Evolutionary conservation across 2,797 vertebrate species (phyloP).

Genomic region (Lutjanus argentimaculatus): DNA sequence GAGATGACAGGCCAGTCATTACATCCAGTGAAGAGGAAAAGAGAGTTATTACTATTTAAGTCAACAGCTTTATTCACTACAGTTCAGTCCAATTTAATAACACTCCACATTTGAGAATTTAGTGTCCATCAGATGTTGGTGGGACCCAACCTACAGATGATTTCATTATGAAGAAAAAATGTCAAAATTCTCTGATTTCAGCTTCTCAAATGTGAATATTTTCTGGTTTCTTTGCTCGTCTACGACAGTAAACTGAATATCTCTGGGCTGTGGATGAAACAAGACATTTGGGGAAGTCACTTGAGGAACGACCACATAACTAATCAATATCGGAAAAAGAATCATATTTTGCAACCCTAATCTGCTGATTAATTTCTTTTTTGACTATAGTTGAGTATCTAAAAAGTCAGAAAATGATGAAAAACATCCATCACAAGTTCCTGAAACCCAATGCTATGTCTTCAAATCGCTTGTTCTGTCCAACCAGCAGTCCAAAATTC

Average conservation of each 20-base stretch:
- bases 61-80: conserved; percentile 9
- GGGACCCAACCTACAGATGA: not conserved
- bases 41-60: not conserved
- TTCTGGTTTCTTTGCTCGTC: too few species aligned
- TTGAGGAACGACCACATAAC: too few species aligned
- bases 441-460: too few species aligned
- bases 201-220: too few species aligned
- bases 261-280: too few species aligned
- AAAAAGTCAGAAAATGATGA: too few species aligned
- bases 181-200: too few species aligned
- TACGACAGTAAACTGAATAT: too few species aligned
- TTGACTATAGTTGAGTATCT: not conserved
- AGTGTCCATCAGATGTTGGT: not conserved
- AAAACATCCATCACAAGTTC: not conserved
- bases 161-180: too few species aligned
- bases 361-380: not conserved
- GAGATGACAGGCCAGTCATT: not conserved
- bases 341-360: not conserved
- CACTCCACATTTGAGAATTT: not conserved
- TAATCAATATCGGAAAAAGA: too few species aligned
- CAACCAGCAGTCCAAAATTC: not conserved
- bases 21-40: conserved; percentile 10
- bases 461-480: too few species aligned
- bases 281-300: too few species aligned
- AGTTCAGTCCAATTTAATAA: not conserved